Evolutionary conservation across 2,797 vertebrate genomes (phyloP), one percentile per base, ranked within the genome.

Genomic region (Neopelma chrysocephalum): DNA sequence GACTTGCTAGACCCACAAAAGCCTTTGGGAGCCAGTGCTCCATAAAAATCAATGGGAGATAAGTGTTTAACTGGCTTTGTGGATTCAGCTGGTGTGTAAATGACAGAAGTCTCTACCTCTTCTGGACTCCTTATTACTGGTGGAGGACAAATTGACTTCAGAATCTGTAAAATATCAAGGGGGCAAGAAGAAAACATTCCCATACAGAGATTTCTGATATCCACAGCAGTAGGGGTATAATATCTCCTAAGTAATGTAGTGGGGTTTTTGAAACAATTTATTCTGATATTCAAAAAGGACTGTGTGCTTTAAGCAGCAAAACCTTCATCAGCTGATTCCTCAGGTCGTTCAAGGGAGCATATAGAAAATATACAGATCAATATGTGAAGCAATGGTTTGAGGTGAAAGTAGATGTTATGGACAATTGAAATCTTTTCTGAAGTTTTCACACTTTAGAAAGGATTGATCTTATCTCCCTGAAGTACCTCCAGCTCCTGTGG

Each of bases 361-460:
- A 64, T 20, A 91, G 89, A 89, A 93, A 93, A 93, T 11, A 57
- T 12, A 91, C 31, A 73, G 36, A 70, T 92, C 77, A 87, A 36
- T 88, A 86, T 80, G 32, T 64, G 85, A 90, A 76, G 53, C 40
- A 87, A 57, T 68, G 14, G 31, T 94, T 57, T 84, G 89, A 91
- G 69, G 85, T 56, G 87, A 84, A 97, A 90, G 32, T 40, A 77
- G 38, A 38, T 53, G 48, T 73, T 90, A 54, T 80, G 80, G 80
- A 84, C 80, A 82, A 93, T 3, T 77, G 48, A 93, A 86, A 89
- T 77, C 0, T 87, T 83, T 93, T 87, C 79, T 57, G 43, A 94
- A 36, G 12, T 69, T 95, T 96, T 86, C 54, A 65, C 69, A 47
- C 38, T 89, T 92, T 61, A 70, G 31, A 66, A 84, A 80, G 38